Conservation (phyloP, 1,140 invertebrate species). For the Cydia pomonella region DNA sequence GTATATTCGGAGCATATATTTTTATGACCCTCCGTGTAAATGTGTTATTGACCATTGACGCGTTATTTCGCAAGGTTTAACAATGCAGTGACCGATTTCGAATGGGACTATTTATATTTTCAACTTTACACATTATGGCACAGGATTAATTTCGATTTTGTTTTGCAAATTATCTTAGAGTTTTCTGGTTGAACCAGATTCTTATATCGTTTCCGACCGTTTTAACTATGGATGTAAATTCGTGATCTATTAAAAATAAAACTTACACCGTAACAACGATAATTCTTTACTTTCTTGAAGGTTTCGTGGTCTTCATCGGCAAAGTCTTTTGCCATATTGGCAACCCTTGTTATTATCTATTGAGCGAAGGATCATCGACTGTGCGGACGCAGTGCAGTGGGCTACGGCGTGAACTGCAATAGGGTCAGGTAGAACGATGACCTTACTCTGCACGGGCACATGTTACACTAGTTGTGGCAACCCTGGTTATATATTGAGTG, state of each 20-base stretch:
- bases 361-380: conserved; percentile 17
- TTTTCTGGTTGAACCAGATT: background rate
- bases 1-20: conserved; percentile 23
- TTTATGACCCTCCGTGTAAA: conserved; percentile 20
- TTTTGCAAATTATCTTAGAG: background rate
- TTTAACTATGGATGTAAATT: too few species aligned
- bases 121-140: background rate
- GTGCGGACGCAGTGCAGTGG: background rate
- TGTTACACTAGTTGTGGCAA: background rate
- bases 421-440: conserved; percentile 23
- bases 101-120: background rate
- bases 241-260: background rate
- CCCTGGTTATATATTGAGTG: background rate
- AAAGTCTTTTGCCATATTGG: background rate
- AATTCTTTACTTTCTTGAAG: background rate
- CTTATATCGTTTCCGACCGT: background rate
- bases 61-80: conserved; percentile 4
- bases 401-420: background rate
- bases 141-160: background rate
- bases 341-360: background rate
- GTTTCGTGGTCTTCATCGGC: background rate
- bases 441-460: background rate
- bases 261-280: background rate
- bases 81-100: background rate
- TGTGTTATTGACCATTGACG: conserved; percentile 30